These are phyloP conservation scores for Drosophila pectinifera DNA, from an alignment of 1,140 invertebrate genomes.

Conservation along the genomic window DNA sequence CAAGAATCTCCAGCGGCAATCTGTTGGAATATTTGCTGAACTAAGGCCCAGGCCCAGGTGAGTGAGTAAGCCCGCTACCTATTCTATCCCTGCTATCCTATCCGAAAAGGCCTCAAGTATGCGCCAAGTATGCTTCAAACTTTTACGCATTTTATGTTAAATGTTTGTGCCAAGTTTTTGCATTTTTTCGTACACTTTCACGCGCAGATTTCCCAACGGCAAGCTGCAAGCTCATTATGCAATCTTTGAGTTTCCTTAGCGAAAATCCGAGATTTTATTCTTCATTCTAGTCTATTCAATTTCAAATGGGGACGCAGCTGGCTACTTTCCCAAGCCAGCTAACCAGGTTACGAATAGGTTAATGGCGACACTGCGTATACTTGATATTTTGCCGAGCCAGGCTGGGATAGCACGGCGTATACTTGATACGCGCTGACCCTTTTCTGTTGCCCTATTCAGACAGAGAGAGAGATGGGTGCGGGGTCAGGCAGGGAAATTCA, in stretches of 20 bases:
- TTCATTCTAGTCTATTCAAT: not conserved
- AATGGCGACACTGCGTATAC: conserved; percentile 28
- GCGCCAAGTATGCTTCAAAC: conserved; percentile 64
- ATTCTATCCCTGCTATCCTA: not conserved
- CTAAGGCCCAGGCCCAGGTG: conserved; percentile 58
- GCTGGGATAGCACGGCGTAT: conserved; percentile 36
- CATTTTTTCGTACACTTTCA: conserved; percentile 62
- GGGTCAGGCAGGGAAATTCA: conserved; percentile 25
- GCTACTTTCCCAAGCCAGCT: not conserved
- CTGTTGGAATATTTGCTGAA: conserved; percentile 70
- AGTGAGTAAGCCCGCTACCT: conserved; percentile 28
- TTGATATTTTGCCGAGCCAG: conserved; percentile 26
- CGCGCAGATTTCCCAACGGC: conserved; percentile 42
- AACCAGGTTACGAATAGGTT: not conserved
- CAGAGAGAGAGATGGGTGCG: not conserved
- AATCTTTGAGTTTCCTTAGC: conserved; percentile 12
- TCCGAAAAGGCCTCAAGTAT: conserved; percentile 49
- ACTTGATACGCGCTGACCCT: conserved; percentile 45
- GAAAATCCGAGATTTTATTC: not conserved
- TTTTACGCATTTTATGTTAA: conserved; percentile 42
- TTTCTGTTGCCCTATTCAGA: conserved; percentile 5
- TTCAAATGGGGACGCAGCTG: not conserved
- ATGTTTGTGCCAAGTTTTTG: conserved; percentile 56
- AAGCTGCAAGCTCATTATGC: conserved; percentile 31
- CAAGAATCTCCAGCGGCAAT: conserved; percentile 55